phyloP scores from a whole-genome alignment of 2,797 vertebrate species.

The Coranthus polyacanthus region DNA sequence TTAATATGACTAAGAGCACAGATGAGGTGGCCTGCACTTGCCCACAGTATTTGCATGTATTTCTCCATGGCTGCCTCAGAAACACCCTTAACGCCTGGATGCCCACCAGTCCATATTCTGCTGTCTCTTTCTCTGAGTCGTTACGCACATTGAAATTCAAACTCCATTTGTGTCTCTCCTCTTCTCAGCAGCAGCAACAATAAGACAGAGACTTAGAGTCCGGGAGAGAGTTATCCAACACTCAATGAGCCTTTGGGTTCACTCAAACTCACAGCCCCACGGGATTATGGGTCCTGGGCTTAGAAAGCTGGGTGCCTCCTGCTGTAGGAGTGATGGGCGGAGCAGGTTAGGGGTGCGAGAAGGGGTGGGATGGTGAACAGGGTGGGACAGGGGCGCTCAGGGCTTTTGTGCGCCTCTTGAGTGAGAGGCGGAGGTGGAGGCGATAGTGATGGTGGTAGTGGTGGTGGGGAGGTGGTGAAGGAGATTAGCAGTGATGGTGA shows the following conservation, averaged over 20 bases:
- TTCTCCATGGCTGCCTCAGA: slow-evolving; percentile 49
- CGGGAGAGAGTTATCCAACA: slow-evolving; percentile 79
- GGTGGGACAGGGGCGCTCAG: slow-evolving; percentile 70
- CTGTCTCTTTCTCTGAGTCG: slow-evolving; percentile 74
- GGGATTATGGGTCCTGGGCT: slow-evolving; percentile 75
- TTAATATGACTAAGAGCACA: slow-evolving; percentile 19
- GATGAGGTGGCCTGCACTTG: slow-evolving; percentile 28
- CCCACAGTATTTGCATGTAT: slow-evolving; percentile 51
- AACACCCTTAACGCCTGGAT: slow-evolving; percentile 70
- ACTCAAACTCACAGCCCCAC: slow-evolving; percentile 68
- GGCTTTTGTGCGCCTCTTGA: slow-evolving; percentile 85
- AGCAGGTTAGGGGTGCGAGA: slow-evolving; percentile 75
- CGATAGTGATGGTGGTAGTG: slow-evolving; percentile 67
- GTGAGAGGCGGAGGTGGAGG: slow-evolving; percentile 77
- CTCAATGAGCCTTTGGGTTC: slow-evolving; percentile 80
- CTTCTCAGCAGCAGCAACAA: slow-evolving; percentile 78
- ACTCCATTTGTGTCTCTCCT: slow-evolving; percentile 77
- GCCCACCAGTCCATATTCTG: slow-evolving; percentile 76
- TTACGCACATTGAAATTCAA: slow-evolving; percentile 82
- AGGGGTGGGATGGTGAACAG: slow-evolving; percentile 70
- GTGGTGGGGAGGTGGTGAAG: slow-evolving; percentile 73
- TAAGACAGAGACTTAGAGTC: slow-evolving; percentile 69
- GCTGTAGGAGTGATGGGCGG: slow-evolving; percentile 76
- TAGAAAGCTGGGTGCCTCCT: slow-evolving; percentile 78
- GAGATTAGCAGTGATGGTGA: slow-evolving; percentile 98